These are phyloP conservation scores for Boulengeromyrus knoepffleri DNA, from an alignment of 2,113 vertebrate genomes.

Conservation along the genomic window DNA sequence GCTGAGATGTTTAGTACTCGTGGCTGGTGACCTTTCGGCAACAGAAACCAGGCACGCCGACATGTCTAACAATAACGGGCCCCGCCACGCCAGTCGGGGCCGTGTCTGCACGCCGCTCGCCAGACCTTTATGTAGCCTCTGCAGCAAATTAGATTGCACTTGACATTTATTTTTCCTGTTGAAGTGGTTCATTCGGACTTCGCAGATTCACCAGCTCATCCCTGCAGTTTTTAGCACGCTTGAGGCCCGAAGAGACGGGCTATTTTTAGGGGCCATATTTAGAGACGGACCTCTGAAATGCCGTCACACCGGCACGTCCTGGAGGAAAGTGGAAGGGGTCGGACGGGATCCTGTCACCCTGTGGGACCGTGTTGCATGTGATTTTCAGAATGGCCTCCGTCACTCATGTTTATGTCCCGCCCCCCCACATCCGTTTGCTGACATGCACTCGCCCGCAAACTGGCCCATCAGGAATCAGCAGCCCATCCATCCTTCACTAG, in stretches of 20 bases:
- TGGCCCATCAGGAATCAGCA: not conserved
- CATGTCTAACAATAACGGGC: slow-evolving; percentile 31
- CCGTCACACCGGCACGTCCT: slow-evolving; percentile 41
- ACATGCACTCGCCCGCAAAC: not conserved
- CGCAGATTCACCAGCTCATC: slow-evolving; percentile 35
- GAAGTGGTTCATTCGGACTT: slow-evolving; percentile 55
- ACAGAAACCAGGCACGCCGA: not conserved
- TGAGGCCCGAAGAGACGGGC: slow-evolving; percentile 3
- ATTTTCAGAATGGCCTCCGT: slow-evolving; percentile 35
- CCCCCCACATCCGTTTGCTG: not conserved
- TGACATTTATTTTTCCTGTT: slow-evolving; percentile 53
- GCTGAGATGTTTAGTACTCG: slow-evolving; percentile 37
- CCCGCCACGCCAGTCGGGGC: not conserved
- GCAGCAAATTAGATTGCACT: slow-evolving; percentile 55
- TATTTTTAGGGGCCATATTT: slow-evolving; percentile 49
- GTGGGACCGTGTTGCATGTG: too few relatives aligned
- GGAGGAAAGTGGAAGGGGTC: slow-evolving; percentile 18
- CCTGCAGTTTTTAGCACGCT: not conserved
- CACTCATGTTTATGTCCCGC: not conserved
- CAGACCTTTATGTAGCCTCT: slow-evolving; percentile 44
- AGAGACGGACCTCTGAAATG: slow-evolving; percentile 55
- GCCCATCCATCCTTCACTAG: not conserved
- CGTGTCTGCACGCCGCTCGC: slow-evolving; percentile 32
- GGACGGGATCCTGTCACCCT: not conserved
- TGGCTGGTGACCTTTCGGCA: slow-evolving; percentile 51